A percentile compares a stretch with the other conserved stretches of the same genome.
These are phyloP conservation scores for Ashinkailepas kermadecensis DNA, from an alignment of 2,888 invertebrate genomes.

Conservation along the genomic window DNA sequence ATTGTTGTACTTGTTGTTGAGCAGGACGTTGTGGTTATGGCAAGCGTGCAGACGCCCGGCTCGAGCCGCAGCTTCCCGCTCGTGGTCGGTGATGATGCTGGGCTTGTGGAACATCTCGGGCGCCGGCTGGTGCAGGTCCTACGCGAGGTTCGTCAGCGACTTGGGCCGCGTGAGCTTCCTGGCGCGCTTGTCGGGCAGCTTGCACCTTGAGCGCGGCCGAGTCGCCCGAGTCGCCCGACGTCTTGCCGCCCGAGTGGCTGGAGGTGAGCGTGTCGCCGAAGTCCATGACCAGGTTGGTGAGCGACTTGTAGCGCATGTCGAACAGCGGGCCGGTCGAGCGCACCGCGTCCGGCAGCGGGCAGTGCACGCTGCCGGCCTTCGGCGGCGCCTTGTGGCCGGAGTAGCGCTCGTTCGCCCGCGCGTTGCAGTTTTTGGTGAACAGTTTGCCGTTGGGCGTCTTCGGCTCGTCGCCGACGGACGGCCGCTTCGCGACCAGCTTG, in stretches of 20 bases:
- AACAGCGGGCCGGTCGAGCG: constrained; percentile 52
- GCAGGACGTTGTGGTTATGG: constrained; percentile 48
- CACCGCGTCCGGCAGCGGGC: constrained; percentile 25
- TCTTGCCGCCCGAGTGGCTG: constrained; percentile 77
- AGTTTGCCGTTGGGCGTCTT: constrained; percentile 52
- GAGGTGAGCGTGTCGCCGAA: constrained; percentile 76
- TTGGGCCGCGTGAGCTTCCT: constrained; percentile 73
- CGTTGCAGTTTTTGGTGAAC: constrained; percentile 67
- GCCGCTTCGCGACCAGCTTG: constrained; percentile 4
- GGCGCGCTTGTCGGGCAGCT: constrained; percentile 68
- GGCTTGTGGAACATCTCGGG: constrained; percentile 35
- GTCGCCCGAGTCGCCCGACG: constrained; percentile 68
- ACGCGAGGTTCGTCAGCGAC: constrained; percentile 74
- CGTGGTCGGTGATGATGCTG: constrained; percentile 31
- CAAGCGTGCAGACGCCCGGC: constrained; percentile 47
- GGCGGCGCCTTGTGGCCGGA: constrained; percentile 64
- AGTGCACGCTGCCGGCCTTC: constrained; percentile 42
- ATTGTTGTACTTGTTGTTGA: constrained; percentile 48
- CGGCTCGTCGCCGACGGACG: not conserved
- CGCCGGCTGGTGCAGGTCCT: constrained; percentile 40
- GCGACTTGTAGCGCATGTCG: constrained; percentile 56
- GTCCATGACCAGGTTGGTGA: constrained; percentile 49
- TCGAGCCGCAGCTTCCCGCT: constrained; percentile 36
- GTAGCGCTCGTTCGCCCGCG: constrained; percentile 51
- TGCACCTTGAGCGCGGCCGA: constrained; percentile 44